Evolutionary conservation across 2,888 invertebrate species (phyloP), one percentile per base, ranked within the genome.

Genomic region (Lucinisca nassula): DNA sequence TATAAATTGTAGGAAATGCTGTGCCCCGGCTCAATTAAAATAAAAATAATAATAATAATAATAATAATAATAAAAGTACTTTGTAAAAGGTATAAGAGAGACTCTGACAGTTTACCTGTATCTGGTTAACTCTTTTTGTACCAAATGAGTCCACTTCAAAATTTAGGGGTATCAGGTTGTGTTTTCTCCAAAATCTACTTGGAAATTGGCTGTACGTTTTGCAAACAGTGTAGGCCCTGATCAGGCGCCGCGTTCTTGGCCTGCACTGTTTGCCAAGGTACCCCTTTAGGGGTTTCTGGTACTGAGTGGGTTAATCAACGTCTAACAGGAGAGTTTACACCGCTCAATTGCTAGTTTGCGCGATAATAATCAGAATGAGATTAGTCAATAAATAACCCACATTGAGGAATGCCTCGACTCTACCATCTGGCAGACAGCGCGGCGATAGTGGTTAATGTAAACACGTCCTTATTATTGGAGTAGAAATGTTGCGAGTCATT

Each of bases 311-410:
- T 67, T 67, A 67, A 67, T 67, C 58, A 58, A 58, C 67, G 67
- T 67, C 67, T 67, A 67, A 35, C 67, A 67, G n/a, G 67, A 67
- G 27, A 67, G 67, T 67, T 32, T 67, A 67, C 67, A 67, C 67
- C 67, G 35, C 67, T 67, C 67, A 67, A 87, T 88, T 88, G 89
- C 89, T 90, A 82, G 82, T 90, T 89, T 90, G 90, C 90, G 87
- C 88, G 93, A 92, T 92, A 92, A 92, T 89, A 89, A 91, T 93
- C 91, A 91, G 93, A 92, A 88, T 83, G 90, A 88, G 94, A 94
- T 94, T 93, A 95, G 94, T 95, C 95, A 94, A 95, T 95, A 95
- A 95, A 94, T 93, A 95, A 92, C 92, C 92, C 90, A 91, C 93
- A 93, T 93, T 92, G 89, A 90, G 93, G 94, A 94, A 93, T 94